Percentiles rank a stretch among this genome's conserved stretches.
phyloP scores from a whole-genome alignment of 1,140 invertebrate species.

The Drosophila melanica region DNA sequence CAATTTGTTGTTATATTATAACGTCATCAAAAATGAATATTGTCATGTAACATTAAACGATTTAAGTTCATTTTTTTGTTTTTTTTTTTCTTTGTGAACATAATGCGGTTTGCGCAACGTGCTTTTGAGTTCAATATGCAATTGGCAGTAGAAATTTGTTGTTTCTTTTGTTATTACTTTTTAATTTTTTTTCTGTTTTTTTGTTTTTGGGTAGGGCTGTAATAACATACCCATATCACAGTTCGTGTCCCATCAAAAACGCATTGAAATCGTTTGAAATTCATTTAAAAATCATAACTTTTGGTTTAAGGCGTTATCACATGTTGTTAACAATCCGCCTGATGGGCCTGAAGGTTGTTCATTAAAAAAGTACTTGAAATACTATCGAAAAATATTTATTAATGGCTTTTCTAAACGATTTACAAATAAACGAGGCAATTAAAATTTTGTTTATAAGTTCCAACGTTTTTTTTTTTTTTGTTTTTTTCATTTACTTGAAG shows the following conservation, averaged over 20 bases:
- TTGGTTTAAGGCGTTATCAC: conserved; percentile 44
- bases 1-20: conserved; percentile 20
- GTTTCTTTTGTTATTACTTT: conserved; percentile 9
- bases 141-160: conserved; percentile 39
- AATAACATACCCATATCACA: conserved; percentile 62
- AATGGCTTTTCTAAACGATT: conserved; percentile 31
- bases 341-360: conserved; percentile 44
- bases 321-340: conserved; percentile 45
- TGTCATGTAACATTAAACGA: conserved; percentile 65
- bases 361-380: conserved; percentile 22
- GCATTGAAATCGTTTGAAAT: conserved; percentile 71
- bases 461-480: background rate
- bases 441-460: conserved; percentile 23
- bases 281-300: conserved; percentile 70
- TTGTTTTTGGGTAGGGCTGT: conserved; percentile 29
- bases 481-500: background rate
- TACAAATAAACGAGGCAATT: conserved; percentile 45
- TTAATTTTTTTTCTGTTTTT: background rate
- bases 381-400: conserved; percentile 34
- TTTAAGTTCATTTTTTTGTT: conserved; percentile 16
- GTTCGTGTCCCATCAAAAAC: conserved; percentile 61
- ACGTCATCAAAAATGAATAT: conserved; percentile 71
- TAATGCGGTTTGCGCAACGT: conserved; percentile 69
- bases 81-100: conserved; percentile 21
- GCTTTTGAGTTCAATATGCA: conserved; percentile 54